These are phyloP conservation scores for Choreutis nemorana DNA, from an alignment of 2,888 invertebrate genomes.

Conservation along the genomic window DNA sequence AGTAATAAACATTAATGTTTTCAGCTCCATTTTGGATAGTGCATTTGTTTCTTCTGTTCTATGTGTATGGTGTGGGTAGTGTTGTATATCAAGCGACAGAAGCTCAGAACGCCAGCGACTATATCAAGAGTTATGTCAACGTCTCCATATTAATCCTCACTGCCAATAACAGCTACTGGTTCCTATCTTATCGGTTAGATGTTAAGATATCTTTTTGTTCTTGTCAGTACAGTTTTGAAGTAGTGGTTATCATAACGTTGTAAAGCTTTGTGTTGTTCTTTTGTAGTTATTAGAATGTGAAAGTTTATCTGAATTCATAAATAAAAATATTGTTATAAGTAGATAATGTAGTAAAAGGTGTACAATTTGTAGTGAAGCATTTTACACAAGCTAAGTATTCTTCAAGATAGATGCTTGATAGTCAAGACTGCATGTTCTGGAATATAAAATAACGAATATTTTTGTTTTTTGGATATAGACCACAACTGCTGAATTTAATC, in stretches of 20 bases:
- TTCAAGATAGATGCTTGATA: too few species aligned
- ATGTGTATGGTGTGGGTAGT: constrained; percentile 34
- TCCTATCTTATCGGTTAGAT: constrained; percentile 29
- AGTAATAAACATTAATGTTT: too few species aligned
- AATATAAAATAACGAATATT: too few species aligned
- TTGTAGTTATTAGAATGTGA: too few species aligned
- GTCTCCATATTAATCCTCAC: constrained; percentile 28
- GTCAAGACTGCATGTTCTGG: too few species aligned
- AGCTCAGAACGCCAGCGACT: constrained; percentile 26
- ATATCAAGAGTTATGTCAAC: constrained; percentile 36
- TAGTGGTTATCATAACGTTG: neutral
- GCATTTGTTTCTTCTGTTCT: constrained; percentile 26
- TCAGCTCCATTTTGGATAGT: constrained; percentile 35
- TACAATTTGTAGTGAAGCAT: too few species aligned
- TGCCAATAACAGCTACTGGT: constrained; percentile 37
- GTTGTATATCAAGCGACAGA: constrained; percentile 25
- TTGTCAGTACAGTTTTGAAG: too few species aligned
- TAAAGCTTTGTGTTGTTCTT: neutral
- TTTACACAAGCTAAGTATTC: too few species aligned
- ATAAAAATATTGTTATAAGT: too few species aligned
- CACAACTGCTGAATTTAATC: constrained; percentile 19
- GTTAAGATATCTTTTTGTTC: too few species aligned
- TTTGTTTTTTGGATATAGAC: constrained; percentile 19
- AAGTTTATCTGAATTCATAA: too few species aligned
- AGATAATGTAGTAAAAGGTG: too few species aligned